A percentile compares a stretch with the other conserved stretches of the same genome.
These are phyloP conservation scores for Linyphia triangularis DNA, from an alignment of 2,888 invertebrate genomes.

Conservation along the genomic window DNA sequence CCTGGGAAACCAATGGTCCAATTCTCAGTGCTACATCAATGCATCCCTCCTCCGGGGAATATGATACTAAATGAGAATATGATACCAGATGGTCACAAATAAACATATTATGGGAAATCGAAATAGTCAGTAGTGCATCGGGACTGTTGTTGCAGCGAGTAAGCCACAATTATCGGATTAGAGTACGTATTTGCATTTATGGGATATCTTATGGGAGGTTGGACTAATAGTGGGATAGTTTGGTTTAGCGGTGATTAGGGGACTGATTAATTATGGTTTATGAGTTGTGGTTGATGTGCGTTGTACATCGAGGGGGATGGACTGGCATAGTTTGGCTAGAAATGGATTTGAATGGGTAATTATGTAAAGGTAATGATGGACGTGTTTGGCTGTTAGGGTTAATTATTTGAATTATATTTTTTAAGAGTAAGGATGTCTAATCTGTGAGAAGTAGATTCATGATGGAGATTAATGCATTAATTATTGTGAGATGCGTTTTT, in stretches of 20 bases:
- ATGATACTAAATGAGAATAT: neutral
- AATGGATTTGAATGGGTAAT: neutral
- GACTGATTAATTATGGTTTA: neutral
- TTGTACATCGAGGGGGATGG: neutral
- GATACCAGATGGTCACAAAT: neutral
- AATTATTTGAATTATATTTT: too few species aligned
- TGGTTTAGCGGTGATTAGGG: neutral
- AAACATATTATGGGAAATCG: neutral
- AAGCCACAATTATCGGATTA: slow-evolving; percentile 29
- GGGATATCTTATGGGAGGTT: neutral
- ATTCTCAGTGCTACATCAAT: too few species aligned
- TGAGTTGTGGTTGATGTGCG: neutral
- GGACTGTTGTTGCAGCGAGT: neutral
- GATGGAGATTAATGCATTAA: too few species aligned
- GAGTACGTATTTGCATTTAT: neutral
- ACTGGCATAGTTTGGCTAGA: neutral
- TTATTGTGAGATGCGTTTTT: too few species aligned
- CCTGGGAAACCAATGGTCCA: slow-evolving; percentile 52
- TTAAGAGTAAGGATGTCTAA: too few species aligned
- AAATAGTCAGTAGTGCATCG: neutral
- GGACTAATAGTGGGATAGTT: neutral
- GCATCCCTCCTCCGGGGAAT: neutral
- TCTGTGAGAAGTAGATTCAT: too few species aligned
- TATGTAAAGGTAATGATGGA: too few species aligned
- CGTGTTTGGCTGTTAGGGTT: too few species aligned